These are phyloP conservation scores for Archips xylosteana DNA, from an alignment of 2,888 invertebrate genomes.

Conservation along the genomic window DNA sequence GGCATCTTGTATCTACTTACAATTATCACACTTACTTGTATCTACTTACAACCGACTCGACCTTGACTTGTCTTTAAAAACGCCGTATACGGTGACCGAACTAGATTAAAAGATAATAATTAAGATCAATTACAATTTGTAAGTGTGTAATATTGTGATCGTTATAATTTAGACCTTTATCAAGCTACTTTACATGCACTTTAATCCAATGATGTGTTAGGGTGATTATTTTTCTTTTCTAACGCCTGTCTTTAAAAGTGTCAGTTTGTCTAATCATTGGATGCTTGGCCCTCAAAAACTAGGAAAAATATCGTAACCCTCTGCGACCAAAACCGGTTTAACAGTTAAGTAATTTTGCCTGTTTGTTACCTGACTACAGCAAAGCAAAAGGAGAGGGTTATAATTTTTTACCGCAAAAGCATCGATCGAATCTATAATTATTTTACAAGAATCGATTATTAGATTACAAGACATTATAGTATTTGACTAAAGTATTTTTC, in stretches of 20 bases:
- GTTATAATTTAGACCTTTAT: not conserved
- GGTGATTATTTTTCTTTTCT: too few species aligned
- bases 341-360: too few species aligned
- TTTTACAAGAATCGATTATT: not conserved
- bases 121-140: not conserved
- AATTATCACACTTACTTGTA: too few species aligned
- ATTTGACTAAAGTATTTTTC: not conserved
- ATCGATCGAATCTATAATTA: not conserved
- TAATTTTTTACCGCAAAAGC: not conserved
- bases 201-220: not conserved
- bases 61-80: too few species aligned
- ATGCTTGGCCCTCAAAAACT: not conserved
- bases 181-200: not conserved
- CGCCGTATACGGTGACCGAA: not conserved
- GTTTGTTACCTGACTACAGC: too few species aligned
- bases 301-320: too few species aligned
- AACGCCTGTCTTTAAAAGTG: too few species aligned
- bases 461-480: not conserved
- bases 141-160: conserved; percentile 5
- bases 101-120: not conserved
- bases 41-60: too few species aligned
- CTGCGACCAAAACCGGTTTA: too few species aligned
- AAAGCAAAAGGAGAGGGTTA: too few species aligned
- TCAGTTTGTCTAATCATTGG: not conserved
- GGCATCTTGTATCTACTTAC: too few species aligned